Evolutionary conservation across 2,113 vertebrate species (phyloP), one percentile per base, ranked within the genome.

Genomic region (Cyanocitta stelleri): DNA sequence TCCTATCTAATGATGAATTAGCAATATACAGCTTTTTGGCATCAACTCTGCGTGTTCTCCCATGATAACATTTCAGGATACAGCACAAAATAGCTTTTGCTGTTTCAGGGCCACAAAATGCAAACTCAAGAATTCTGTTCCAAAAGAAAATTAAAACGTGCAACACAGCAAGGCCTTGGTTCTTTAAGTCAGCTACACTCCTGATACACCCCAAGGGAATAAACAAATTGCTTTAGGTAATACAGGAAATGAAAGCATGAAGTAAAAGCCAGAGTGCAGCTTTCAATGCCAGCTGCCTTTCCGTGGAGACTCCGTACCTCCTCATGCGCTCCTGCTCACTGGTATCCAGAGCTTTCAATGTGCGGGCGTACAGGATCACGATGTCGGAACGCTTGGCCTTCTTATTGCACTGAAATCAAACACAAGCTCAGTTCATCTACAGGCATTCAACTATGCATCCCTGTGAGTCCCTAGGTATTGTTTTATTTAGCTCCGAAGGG

Each of bases 371-470:
- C 59, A 99, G 98, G 55, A 99, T 73, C 85, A 99, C 98, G 5
- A 99, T 98, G 89, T 99, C 99, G 0, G 98, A 98, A 2, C 98
- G 98, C 91, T 99, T 99, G 4, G 99, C 99, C 75, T 99, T 99
- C 98, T 99, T 99, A 94, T 99, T 99, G 96, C 99, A 99, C 99
- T 99, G 84, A 37, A 95, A 85, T 35, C 54, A 68, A 80, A 87
- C 77, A 95, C 4, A 97, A 16, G 46, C 48, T 96, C 44, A 55
- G 46, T 14, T 95, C 35, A 46, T 1, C 48, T 2, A 15, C 62
- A 24, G 52, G 76, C 69, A 69, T 22, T 46, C 3, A 62, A 32
- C 39, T 12, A 14, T 0, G 7, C n/a, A 21, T 9, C 37, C 41
- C 49, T 39, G 17, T 4, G 5, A 64, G 29, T 6, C 59, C 17